phyloP scores from a whole-genome alignment of 1,140 invertebrate genomes.

The Drosophila triauraria region DNA sequence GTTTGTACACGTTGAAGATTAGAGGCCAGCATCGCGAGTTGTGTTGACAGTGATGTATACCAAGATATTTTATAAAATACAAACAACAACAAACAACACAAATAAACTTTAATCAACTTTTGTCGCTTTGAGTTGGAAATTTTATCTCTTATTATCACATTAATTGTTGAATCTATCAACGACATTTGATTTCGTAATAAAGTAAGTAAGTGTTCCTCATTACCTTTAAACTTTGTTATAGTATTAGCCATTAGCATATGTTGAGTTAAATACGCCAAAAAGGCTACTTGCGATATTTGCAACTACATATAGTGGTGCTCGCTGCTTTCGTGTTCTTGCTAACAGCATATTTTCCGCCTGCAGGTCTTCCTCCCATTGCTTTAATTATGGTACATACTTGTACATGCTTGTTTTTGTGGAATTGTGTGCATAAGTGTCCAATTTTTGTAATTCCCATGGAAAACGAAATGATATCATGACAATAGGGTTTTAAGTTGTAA shows the following conservation, averaged over 20 bases:
- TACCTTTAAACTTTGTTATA: background rate
- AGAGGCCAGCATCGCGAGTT: too few species aligned
- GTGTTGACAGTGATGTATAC: too few species aligned
- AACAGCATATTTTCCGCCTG: background rate
- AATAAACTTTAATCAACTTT: too few species aligned
- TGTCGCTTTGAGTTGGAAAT: too few species aligned
- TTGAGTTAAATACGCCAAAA: conserved; percentile 13
- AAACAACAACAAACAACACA: too few species aligned
- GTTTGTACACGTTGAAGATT: too few species aligned
- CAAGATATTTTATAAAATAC: background rate
- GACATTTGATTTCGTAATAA: too few species aligned
- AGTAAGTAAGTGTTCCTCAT: too few species aligned
- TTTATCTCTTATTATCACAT: too few species aligned
- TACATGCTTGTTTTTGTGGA: background rate
- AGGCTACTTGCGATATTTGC: conserved; percentile 20
- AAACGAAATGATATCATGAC: too few species aligned
- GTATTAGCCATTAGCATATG: conserved; percentile 1
- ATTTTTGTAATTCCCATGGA: background rate
- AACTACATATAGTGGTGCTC: conserved; percentile 2
- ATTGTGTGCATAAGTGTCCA: background rate
- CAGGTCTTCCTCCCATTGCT: background rate
- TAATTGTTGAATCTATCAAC: too few species aligned
- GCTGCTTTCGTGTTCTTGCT: background rate
- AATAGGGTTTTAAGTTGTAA: too few species aligned
- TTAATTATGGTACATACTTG: conserved; percentile 1